Evolutionary conservation across 2,888 invertebrate species (phyloP).

Genomic region (Andrena chrysosceles): DNA sequence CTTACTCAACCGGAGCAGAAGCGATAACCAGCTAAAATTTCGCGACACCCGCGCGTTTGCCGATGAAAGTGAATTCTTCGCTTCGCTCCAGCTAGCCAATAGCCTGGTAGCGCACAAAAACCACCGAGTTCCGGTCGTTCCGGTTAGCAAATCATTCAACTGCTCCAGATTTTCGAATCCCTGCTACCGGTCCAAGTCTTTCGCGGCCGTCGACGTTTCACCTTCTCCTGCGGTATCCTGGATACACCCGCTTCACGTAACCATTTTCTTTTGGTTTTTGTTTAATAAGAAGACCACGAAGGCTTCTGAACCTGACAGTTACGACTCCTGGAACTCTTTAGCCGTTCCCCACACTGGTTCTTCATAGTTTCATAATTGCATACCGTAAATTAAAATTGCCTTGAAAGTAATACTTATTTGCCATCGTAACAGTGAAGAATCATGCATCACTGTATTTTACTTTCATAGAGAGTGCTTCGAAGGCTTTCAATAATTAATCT

Average conservation of each 20-base stretch:
- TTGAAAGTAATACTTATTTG: neutral
- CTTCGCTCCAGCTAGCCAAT: conserved; percentile 29
- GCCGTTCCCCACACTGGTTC: neutral
- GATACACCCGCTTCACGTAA: conserved; percentile 20
- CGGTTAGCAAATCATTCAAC: conserved; percentile 62
- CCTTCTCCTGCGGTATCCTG: conserved; percentile 19
- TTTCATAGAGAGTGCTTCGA: too few relatives aligned
- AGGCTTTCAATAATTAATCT: too few relatives aligned
- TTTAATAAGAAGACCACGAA: neutral
- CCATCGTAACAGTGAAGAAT: too few relatives aligned
- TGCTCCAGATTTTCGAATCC: conserved; percentile 67
- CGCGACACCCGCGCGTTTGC: neutral
- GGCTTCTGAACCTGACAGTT: conserved; percentile 1
- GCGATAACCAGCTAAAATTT: conserved; percentile 32
- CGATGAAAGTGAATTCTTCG: conserved; percentile 75
- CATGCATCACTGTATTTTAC: too few relatives aligned
- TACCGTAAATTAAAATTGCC: neutral
- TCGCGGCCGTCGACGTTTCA: conserved; percentile 33
- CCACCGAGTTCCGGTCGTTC: conserved; percentile 34
- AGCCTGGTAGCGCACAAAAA: conserved; percentile 21
- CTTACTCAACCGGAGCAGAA: neutral
- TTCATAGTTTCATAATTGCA: neutral
- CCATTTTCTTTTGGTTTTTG: neutral
- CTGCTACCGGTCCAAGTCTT: neutral
- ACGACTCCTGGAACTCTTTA: conserved; percentile 11